phyloP scores from a whole-genome alignment of 2,113 vertebrate species.

The Chaetodon auriga region DNA sequence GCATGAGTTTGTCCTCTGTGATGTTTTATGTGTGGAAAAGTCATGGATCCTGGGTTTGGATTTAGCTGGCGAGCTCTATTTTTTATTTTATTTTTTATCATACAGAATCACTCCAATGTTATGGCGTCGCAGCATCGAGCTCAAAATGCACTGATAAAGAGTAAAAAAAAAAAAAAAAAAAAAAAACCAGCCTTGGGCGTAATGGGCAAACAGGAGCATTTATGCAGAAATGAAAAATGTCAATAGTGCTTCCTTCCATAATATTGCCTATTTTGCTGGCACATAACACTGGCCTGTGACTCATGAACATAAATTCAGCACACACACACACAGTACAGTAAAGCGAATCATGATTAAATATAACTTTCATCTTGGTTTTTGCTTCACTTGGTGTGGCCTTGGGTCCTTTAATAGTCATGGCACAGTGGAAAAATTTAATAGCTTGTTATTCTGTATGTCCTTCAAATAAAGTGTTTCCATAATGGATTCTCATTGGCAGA shows the following conservation, averaged over 20 bases:
- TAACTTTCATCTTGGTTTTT: slow-evolving; percentile 73
- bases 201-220: slow-evolving; percentile 63
- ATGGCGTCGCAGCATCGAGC: slow-evolving; percentile 36
- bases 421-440: slow-evolving; percentile 67
- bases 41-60: slow-evolving; percentile 31
- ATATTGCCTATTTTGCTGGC: slow-evolving; percentile 71
- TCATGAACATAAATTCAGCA: slow-evolving; percentile 68
- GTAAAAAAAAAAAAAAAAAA: not conserved
- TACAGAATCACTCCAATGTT: slow-evolving; percentile 26
- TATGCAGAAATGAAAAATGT: slow-evolving; percentile 77
- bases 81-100: slow-evolving; percentile 7
- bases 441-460: slow-evolving; percentile 73
- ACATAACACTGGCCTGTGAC: slow-evolving; percentile 68
- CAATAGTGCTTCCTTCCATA: slow-evolving; percentile 72
- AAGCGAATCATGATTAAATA: slow-evolving; percentile 76
- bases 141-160: slow-evolving; percentile 38
- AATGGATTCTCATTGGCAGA: slow-evolving; percentile 57
- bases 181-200: slow-evolving; percentile 58
- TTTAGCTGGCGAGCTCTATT: not conserved
- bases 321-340: slow-evolving; percentile 56
- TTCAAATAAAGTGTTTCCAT: slow-evolving; percentile 75
- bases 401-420: slow-evolving; percentile 72
- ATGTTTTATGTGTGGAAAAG: slow-evolving; percentile 42
- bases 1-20: slow-evolving; percentile 40
- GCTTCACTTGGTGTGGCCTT: slow-evolving; percentile 78